Evolutionary conservation across 2,113 vertebrate species (phyloP), one percentile per base, ranked within the genome.

Genomic region (Neomonachus schauinslandi): DNA sequence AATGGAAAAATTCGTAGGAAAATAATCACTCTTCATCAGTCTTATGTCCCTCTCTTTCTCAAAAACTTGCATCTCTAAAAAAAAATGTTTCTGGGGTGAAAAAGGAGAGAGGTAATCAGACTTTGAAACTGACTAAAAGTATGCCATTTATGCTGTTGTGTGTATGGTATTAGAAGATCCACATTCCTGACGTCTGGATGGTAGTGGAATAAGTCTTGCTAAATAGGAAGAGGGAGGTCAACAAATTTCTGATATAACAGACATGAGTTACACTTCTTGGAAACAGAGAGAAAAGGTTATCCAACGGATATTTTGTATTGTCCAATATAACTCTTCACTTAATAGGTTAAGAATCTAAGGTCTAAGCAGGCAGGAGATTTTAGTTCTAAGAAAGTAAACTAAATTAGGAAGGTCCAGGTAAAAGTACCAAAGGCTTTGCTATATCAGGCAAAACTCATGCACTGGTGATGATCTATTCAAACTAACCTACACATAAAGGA

Each of bases 401-500:
- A 83, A 92, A 72, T 89, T 71, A 89, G 55, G 13, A 92, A 83
- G 10, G 6, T n/a, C 42, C 36, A 91, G 28, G 4, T 4, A 96
- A 89, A 95, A 91, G n/a, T 55, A 55, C 12, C 87, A 96, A 96
- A 63, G 33, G 24, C 24, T 74, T 72, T 92, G 28, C 86, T 55
- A 0, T n/a, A 92, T 36, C 46, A 72, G 33, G 46, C 19, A 83
- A 96, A 94, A 91, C 51, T 67, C 24, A 24, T 26, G 88, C 71
- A 77, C 14, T 46, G 61, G 5, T 51, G 69, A 55, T 96, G 53
- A 76, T 80, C 53, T 91, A 91, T 42, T 94, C 49, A 53, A 94
- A 83, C 18, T 74, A 53, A 65, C 3, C 42, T 84, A 80, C 51
- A 76, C 5, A 33, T 22, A 65, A 76, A 79, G 8, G 49, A 95